Evolutionary conservation across 2,113 vertebrate species (phyloP), one percentile per base, ranked within the genome.

Genomic region (Barnardius zonarius): DNA sequence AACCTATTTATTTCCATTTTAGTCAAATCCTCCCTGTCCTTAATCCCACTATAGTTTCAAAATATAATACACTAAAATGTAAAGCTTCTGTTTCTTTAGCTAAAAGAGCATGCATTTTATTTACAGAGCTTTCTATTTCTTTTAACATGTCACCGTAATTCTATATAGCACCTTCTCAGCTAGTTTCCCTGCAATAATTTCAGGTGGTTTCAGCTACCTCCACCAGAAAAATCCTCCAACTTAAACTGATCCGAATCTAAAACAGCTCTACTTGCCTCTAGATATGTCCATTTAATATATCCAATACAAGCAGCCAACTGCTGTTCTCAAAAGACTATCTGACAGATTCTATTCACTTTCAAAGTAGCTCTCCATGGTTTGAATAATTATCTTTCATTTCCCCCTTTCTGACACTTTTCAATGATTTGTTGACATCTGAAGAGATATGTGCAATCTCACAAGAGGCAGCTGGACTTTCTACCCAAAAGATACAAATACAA

Each of bases 291-390:
- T 97, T 98, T 98, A 97, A 97, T 98, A 97, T 88, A 95, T 89
- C 97, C 97, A 86, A 67, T 77, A 95, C 96, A 94, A 94, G 96
- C 98, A 97, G 97, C 97, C 97, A 97, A 97, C 97, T 98, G 96
- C 98, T 97, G 97, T 92, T 98, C 97, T 98, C 98, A 98, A 98
- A 98, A 97, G 97, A 97, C 94, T 72, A 96, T 97, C 98, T 98
- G 98, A 98, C 97, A 98, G 98, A 96, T 97, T 95, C 98, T 98
- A 98, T 98, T 98, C 97, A 98, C 97, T 98, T 98, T 97, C 97
- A 98, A 98, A 98, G 98, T 90, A 98, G 97, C 97, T 97, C 97
- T 97, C 97, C 95, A 96, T 49, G 96, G 93, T 97, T 88, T 88
- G 97, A 96, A 98, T 98, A 98, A 98, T 98, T 97, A 97, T 97